Evolutionary conservation across 1,140 invertebrate species (phyloP).

Genomic region (Dolichoris vasculosae): DNA sequence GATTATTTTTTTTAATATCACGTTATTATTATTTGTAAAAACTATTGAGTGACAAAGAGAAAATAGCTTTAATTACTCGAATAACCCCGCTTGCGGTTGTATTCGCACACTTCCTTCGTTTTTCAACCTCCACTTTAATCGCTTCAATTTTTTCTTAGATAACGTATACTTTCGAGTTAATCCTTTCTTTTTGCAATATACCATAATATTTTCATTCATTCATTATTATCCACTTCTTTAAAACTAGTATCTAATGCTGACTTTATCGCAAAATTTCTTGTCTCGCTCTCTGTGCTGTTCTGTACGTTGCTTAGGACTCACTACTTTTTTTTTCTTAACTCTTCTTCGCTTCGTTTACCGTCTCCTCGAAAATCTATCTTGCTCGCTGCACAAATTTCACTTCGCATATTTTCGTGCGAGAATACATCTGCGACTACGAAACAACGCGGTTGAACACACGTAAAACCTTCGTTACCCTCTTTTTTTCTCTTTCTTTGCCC

Average conservation of each 20-base stretch:
- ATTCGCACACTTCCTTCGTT: constrained; percentile 61
- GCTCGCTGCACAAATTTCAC: constrained; percentile 38
- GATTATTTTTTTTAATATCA: constrained; percentile 33
- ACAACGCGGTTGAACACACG: constrained; percentile 64
- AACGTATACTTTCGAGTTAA: constrained; percentile 42
- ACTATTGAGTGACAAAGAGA: constrained; percentile 49
- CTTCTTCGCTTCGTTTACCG: constrained; percentile 54
- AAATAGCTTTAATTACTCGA: constrained; percentile 62
- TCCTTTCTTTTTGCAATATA: constrained; percentile 48
- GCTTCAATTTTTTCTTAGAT: constrained; percentile 35
- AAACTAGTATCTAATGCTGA: constrained; percentile 19
- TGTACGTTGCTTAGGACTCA: constrained; percentile 61
- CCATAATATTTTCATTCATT: constrained; percentile 49
- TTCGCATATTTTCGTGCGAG: constrained; percentile 57
- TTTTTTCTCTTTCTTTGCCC: neutral
- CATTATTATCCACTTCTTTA: constrained; percentile 46
- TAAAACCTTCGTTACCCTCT: constrained; percentile 52
- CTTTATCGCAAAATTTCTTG: constrained; percentile 21
- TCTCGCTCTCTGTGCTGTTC: constrained; percentile 48
- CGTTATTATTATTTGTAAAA: constrained; percentile 44
- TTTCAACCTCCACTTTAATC: constrained; percentile 43
- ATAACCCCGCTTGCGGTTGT: constrained; percentile 69
- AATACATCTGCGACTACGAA: constrained; percentile 62
- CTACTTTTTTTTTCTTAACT: constrained; percentile 65
- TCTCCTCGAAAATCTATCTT: constrained; percentile 27